Evolutionary conservation across 2,113 vertebrate genomes (phyloP).

Genomic region (Peromyscus californicus): DNA sequence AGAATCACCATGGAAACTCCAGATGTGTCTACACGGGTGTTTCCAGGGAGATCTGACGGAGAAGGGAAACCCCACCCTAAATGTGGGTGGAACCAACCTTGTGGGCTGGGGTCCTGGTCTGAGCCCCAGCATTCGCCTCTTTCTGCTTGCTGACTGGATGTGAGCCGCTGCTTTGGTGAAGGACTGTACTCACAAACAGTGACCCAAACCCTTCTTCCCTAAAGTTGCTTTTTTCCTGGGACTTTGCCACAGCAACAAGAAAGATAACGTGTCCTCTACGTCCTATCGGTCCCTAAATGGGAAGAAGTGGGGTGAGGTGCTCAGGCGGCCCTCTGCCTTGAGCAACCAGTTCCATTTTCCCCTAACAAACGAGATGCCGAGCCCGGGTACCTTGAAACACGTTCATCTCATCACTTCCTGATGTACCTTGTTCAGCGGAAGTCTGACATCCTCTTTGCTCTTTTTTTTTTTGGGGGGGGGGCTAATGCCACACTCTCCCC

Average conservation of each 20-base stretch:
- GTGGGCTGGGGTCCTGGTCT: background rate
- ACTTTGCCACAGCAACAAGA: background rate
- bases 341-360: background rate
- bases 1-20: background rate
- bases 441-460: background rate
- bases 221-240: background rate
- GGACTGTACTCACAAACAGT: background rate
- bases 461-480: fast-evolving
- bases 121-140: background rate
- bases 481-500: background rate
- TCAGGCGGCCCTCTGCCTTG: background rate
- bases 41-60: background rate
- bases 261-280: background rate
- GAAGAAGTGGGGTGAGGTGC: fast-evolving
- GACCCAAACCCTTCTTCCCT: background rate
- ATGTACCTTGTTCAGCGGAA: background rate
- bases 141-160: background rate
- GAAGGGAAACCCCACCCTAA: background rate
- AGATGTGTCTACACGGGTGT: background rate
- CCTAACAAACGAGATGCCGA: background rate
- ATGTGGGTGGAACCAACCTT: background rate
- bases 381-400: background rate
- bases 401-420: background rate
- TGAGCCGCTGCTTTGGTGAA: background rate
- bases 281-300: background rate